A percentile compares a stretch with the other conserved stretches of the same genome.
These are phyloP conservation scores for Tigriopus californicus DNA, from an alignment of 2,888 invertebrate species.

Conservation along the genomic window DNA sequence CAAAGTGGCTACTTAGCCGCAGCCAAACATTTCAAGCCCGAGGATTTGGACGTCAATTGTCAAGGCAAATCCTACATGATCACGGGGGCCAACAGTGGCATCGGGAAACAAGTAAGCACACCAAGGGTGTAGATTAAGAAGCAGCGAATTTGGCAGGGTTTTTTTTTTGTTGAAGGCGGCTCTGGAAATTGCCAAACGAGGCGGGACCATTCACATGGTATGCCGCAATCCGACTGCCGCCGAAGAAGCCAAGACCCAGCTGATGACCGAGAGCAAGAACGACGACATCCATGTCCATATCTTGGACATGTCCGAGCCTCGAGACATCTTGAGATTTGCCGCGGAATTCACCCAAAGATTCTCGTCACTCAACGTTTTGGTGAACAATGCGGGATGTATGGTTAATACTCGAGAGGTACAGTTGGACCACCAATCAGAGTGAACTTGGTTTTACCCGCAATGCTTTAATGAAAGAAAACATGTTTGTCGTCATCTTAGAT, in stretches of 20 bases:
- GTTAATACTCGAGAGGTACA: constrained; percentile 25
- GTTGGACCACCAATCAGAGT: no score
- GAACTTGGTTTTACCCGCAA: no score
- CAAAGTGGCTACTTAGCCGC: constrained; percentile 16
- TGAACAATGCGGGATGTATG: constrained; percentile 34
- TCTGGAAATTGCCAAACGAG: constrained; percentile 28
- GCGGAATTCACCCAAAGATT: constrained; percentile 24
- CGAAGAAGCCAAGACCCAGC: constrained; percentile 26
- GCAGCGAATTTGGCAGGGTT: no score
- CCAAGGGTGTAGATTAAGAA: no score
- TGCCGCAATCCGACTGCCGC: constrained; percentile 29
- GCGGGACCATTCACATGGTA: constrained; percentile 32
- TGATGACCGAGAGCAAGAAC: constrained; percentile 26
- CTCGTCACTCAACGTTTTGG: constrained; percentile 26
- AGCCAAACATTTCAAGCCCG: constrained; percentile 17
- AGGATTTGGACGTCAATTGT: constrained; percentile 24
- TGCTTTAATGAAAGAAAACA: no score
- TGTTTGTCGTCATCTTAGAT: not conserved
- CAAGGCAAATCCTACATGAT: constrained; percentile 22
- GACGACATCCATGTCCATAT: constrained; percentile 30
- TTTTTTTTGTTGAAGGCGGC: constrained; percentile 20
- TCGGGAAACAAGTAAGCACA: constrained; percentile 28
- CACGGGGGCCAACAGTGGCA: constrained; percentile 27
- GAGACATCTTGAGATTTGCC: constrained; percentile 28
- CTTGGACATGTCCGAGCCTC: constrained; percentile 29